A percentile compares a stretch with the other conserved stretches of the same genome.
Conservation (phyloP, 2,888 invertebrate genomes). For the Tromatobia lineatoria region DNA sequence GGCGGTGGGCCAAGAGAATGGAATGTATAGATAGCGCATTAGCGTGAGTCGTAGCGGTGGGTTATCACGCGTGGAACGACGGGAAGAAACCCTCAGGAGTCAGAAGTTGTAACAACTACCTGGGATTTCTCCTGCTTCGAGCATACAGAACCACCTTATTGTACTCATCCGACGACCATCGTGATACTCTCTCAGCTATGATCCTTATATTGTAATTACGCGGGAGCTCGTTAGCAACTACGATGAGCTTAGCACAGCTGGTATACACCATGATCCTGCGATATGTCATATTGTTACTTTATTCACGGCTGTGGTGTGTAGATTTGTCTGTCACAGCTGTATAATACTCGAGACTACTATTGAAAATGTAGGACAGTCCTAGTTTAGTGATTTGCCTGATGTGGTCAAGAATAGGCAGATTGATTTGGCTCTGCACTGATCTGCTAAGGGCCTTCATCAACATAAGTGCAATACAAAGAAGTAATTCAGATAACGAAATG, state of each 20-base stretch:
- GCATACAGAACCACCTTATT: slow-evolving; percentile 15
- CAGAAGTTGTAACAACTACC: slow-evolving; percentile 75
- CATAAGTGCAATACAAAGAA: too few relatives aligned
- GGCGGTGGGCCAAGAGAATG: slow-evolving; percentile 20
- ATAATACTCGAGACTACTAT: too few relatives aligned
- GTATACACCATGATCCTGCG: not conserved
- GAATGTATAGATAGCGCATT: slow-evolving; percentile 1
- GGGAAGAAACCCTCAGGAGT: slow-evolving; percentile 39
- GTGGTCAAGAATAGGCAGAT: too few relatives aligned
- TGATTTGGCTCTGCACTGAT: too few relatives aligned
- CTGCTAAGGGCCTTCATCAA: too few relatives aligned
- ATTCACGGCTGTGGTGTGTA: slow-evolving; percentile 14
- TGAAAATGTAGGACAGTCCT: too few relatives aligned
- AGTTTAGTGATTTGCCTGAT: too few relatives aligned
- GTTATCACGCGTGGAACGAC: slow-evolving; percentile 30
- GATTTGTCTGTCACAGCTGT: not conserved
- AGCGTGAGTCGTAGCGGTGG: not conserved
- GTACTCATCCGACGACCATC: not conserved
- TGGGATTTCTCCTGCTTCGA: slow-evolving; percentile 70
- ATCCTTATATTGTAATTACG: slow-evolving; percentile 74
- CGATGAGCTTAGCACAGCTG: not conserved
- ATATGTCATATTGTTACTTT: slow-evolving; percentile 14
- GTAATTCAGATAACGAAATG: too few relatives aligned
- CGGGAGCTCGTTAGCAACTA: slow-evolving; percentile 61
- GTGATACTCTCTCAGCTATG: slow-evolving; percentile 50